Conservation (phyloP, 2,888 invertebrate genomes). For the Amiota mariae region DNA sequence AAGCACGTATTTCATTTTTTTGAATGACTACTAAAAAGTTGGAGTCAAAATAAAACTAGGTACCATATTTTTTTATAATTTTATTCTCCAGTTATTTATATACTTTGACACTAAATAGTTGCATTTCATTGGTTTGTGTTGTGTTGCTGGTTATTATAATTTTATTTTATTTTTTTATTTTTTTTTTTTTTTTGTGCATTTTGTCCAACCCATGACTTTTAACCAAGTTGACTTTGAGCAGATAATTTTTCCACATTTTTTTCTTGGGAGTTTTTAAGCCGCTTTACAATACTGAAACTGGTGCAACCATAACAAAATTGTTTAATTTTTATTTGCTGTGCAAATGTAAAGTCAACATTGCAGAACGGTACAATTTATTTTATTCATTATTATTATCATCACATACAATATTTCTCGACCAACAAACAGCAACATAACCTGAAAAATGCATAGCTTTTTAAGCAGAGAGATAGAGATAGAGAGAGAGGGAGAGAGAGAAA, state of each 20-base stretch:
- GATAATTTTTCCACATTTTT: neutral
- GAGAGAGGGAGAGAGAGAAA: no score
- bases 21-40: slow-evolving; percentile 22
- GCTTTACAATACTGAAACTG: no score
- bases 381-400: slow-evolving; percentile 13
- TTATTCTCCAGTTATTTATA: neutral
- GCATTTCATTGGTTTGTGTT: neutral
- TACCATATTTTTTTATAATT: slow-evolving; percentile 1
- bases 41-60: neutral
- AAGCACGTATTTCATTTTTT: slow-evolving; percentile 21
- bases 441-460: no score
- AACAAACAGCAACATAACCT: no score
- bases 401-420: neutral
- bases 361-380: slow-evolving; percentile 22
- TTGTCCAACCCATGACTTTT: slow-evolving; percentile 5
- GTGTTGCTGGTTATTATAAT: neutral
- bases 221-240: neutral
- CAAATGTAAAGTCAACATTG: slow-evolving; percentile 6
- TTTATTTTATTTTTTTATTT: no score
- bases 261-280: no score
- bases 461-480: no score
- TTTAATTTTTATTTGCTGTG: neutral
- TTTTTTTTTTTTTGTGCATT: neutral
- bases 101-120: slow-evolving; percentile 13
- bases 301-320: no score